A percentile compares a stretch with the other conserved stretches of the same genome.
phyloP scores from a whole-genome alignment of 2,797 vertebrate genomes.

The Protonibea diacanthus region DNA sequence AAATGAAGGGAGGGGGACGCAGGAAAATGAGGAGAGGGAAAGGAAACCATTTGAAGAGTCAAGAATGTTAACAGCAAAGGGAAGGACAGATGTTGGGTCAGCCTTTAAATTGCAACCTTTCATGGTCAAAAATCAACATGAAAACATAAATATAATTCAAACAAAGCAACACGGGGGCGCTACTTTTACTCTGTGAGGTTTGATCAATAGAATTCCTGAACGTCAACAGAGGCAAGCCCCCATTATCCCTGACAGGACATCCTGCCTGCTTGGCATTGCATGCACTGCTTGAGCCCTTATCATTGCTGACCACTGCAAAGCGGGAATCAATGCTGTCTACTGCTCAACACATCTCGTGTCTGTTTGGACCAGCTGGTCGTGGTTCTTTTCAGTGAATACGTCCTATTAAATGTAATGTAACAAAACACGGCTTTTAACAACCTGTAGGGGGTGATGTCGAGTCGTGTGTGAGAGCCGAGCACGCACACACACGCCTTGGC shows the following conservation, averaged over 20 bases:
- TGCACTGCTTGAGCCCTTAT: constrained; percentile 40
- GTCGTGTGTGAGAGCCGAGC: constrained; percentile 17
- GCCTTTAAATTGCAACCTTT: constrained; percentile 15
- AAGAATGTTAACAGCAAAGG: constrained; percentile 30
- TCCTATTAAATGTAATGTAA: constrained; percentile 6
- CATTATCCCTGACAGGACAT: constrained; percentile 66
- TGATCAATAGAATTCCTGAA: constrained; percentile 30
- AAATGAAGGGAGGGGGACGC: constrained; percentile 29
- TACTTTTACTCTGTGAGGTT: constrained; percentile 14
- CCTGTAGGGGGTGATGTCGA: constrained; percentile 72
- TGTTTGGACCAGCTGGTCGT: constrained; percentile 32
- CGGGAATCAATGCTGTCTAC: constrained; percentile 54
- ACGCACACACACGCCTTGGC: background rate
- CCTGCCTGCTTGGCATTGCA: constrained; percentile 49
- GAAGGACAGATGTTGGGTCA: constrained; percentile 16
- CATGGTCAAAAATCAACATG: constrained; percentile 26
- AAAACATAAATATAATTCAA: constrained; percentile 33
- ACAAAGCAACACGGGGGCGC: constrained; percentile 14
- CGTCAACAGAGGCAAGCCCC: constrained; percentile 39
- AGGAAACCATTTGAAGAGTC: constrained; percentile 58
- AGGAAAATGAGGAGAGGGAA: constrained; percentile 26
- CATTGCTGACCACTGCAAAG: constrained; percentile 50
- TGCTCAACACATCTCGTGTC: constrained; percentile 49
- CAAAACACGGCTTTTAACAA: background rate
- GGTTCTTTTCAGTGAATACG: constrained; percentile 32